These are phyloP conservation scores for Pagrus major DNA, from an alignment of 2,113 vertebrate species.

Conservation along the genomic window DNA sequence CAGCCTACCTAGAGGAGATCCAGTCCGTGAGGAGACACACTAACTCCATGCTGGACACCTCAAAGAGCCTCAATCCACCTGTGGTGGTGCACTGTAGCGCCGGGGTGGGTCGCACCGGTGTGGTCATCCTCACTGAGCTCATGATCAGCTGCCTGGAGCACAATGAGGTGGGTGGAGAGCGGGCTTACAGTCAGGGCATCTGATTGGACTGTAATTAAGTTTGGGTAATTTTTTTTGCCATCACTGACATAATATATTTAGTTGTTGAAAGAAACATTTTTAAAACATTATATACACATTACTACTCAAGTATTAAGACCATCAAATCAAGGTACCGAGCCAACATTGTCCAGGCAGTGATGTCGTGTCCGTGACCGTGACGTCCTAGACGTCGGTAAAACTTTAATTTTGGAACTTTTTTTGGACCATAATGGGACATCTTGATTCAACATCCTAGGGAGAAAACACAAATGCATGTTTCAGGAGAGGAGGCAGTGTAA, in stretches of 20 bases:
- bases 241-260: not conserved
- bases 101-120: slow-evolving; percentile 92
- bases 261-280: too few relatives aligned
- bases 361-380: too few relatives aligned
- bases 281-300: too few relatives aligned
- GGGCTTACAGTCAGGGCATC: not conserved
- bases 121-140: slow-evolving; percentile 94
- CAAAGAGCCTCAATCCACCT: slow-evolving; percentile 88
- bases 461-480: too few relatives aligned
- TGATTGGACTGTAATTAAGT: not conserved
- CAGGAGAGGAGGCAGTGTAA: too few relatives aligned
- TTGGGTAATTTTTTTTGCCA: not conserved
- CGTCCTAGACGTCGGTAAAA: too few relatives aligned
- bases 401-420: too few relatives aligned
- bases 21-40: slow-evolving; percentile 95
- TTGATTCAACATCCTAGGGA: too few relatives aligned
- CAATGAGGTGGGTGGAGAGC: slow-evolving; percentile 87
- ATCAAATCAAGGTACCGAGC: too few relatives aligned
- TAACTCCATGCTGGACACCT: slow-evolving; percentile 92
- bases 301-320: too few relatives aligned
- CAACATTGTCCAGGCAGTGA: too few relatives aligned
- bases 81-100: slow-evolving; percentile 95
- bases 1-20: slow-evolving; percentile 96
- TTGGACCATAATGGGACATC: too few relatives aligned
- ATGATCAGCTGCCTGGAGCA: slow-evolving; percentile 96